Conservation (phyloP, 1,140 invertebrate species). For the Pomacea maculata region DNA sequence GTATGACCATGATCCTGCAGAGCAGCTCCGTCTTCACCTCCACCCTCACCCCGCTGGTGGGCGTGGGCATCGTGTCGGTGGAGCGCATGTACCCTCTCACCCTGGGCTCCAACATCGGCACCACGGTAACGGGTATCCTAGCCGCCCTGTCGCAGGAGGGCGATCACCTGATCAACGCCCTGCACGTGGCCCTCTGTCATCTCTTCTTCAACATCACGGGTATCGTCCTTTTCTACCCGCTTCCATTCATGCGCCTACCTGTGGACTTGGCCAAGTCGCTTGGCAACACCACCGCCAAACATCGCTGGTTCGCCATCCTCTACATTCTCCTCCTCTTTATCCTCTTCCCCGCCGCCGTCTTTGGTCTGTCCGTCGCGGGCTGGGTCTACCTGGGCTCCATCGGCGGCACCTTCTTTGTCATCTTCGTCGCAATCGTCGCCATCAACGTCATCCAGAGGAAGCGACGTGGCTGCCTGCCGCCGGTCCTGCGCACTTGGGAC, state of each 20-base stretch:
- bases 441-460: conserved; percentile 54
- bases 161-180: conserved; percentile 58
- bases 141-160: conserved; percentile 68
- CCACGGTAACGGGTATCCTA: conserved; percentile 71
- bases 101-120: conserved; percentile 73
- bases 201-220: conserved; percentile 60
- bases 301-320: conserved; percentile 71
- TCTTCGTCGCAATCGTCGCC: conserved; percentile 44
- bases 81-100: conserved; percentile 73
- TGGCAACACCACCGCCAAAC: conserved; percentile 67
- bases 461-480: conserved; percentile 38
- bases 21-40: conserved; percentile 75
- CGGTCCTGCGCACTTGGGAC: conserved; percentile 51
- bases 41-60: conserved; percentile 73
- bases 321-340: conserved; percentile 71
- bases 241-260: conserved; percentile 71
- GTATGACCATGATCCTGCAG: conserved; percentile 73
- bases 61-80: conserved; percentile 71
- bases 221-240: conserved; percentile 72
- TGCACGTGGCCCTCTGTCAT: conserved; percentile 72
- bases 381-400: conserved; percentile 46
- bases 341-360: conserved; percentile 66
- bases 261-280: conserved; percentile 69
- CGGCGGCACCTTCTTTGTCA: conserved; percentile 35
- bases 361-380: conserved; percentile 63